Evolutionary conservation across 2,797 vertebrate genomes (phyloP).

Genomic region (Otolemur crassicaudatus): DNA sequence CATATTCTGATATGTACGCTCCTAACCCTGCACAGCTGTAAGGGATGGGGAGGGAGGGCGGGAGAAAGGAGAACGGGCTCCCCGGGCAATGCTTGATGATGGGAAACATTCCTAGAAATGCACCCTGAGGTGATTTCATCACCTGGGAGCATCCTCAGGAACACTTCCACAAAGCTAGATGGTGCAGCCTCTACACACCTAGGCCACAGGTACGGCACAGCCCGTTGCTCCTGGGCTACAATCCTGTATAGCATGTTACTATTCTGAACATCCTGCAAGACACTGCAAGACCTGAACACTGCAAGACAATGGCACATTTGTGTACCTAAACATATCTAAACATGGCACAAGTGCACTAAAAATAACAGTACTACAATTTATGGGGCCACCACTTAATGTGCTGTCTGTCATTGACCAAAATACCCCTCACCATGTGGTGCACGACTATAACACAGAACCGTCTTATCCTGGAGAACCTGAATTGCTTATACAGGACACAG

Average conservation of each 20-base stretch:
- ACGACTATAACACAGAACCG: background rate
- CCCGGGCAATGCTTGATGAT: accelerated
- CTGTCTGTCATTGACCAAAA: background rate
- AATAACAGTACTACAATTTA: background rate
- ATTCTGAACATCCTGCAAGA: background rate
- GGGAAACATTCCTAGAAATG: background rate
- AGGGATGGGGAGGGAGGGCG: background rate
- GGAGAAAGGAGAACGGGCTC: background rate
- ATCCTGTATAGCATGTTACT: too few relatives aligned
- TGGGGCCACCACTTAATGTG: background rate
- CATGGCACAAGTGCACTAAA: background rate
- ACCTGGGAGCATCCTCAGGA: background rate
- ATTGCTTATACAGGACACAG: background rate
- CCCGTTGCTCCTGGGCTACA: background rate
- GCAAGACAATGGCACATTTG: background rate
- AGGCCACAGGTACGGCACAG: too few relatives aligned
- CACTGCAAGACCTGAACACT: too few relatives aligned
- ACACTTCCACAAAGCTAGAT: background rate
- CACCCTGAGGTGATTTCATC: background rate
- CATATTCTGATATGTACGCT: too few relatives aligned
- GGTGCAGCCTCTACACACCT: background rate
- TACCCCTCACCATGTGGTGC: background rate
- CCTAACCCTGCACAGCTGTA: accelerated
- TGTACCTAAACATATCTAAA: background rate
- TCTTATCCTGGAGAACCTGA: accelerated